Percentiles rank a stretch among this genome's conserved stretches.
These are phyloP conservation scores for Phaethornis superciliosus DNA, from an alignment of 2,113 vertebrate species.

Conservation along the genomic window DNA sequence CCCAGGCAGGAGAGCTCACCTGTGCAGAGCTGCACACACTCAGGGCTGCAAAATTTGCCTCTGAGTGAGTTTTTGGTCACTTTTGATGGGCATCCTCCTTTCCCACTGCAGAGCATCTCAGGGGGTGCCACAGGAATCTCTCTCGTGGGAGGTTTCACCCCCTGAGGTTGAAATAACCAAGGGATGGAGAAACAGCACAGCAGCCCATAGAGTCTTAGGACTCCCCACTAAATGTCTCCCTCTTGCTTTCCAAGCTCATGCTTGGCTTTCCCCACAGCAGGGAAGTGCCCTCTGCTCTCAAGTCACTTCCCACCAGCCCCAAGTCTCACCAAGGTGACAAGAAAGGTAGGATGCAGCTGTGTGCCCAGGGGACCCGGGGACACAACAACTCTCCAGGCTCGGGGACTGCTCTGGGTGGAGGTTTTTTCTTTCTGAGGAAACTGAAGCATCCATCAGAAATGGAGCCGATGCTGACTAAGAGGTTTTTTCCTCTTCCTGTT, in stretches of 20 bases:
- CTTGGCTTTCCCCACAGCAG: rapidly evolving
- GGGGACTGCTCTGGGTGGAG: constrained; percentile 2
- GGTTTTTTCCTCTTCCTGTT: constrained; percentile 57
- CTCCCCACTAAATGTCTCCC: not conserved
- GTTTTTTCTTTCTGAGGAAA: constrained; percentile 58
- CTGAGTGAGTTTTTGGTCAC: not conserved
- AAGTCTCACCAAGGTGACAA: not conserved
- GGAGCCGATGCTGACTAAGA: constrained; percentile 58
- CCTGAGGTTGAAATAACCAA: not conserved
- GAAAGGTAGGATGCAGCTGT: constrained; percentile 62
- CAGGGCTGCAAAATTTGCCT: not conserved
- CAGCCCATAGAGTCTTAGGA: not conserved
- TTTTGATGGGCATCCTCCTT: not conserved
- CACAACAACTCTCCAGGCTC: not conserved
- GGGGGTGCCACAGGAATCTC: not conserved
- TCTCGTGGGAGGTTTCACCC: not conserved
- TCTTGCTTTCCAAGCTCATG: not conserved
- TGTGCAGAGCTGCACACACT: not conserved
- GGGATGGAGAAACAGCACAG: not conserved
- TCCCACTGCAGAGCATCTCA: not conserved
- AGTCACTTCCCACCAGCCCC: not conserved
- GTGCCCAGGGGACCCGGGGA: not conserved
- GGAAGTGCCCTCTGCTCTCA: not conserved
- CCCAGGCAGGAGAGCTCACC: not conserved
- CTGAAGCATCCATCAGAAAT: constrained; percentile 41